A percentile compares a stretch with the other conserved stretches of the same genome.
phyloP scores from a whole-genome alignment of 2,888 invertebrate species.

The Eupithecia inturbata region DNA sequence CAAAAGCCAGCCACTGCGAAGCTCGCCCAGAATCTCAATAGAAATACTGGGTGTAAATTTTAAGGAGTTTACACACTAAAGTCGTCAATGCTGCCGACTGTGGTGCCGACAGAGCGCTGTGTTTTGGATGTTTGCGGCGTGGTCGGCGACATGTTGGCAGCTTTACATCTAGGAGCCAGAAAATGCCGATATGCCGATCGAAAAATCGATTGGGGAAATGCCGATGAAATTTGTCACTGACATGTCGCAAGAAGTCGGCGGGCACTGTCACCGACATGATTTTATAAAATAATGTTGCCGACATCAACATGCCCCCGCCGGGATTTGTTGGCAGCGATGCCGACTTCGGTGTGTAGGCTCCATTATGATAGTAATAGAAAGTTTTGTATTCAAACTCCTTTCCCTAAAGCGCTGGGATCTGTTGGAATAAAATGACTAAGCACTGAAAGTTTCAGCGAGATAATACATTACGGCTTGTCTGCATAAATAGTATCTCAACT shows the following conservation, averaged over 20 bases:
- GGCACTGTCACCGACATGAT: too few relatives aligned
- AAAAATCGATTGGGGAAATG: too few relatives aligned
- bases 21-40: not conserved
- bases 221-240: too few relatives aligned
- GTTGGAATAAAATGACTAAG: constrained; percentile 58
- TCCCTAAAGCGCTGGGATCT: constrained; percentile 40
- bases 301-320: not conserved
- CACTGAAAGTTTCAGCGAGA: constrained; percentile 58
- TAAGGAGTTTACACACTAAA: not conserved
- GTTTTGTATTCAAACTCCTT: constrained; percentile 20
- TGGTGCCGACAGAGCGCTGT: not conserved
- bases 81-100: not conserved
- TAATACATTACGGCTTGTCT: constrained; percentile 61
- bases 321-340: not conserved
- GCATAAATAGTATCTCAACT: constrained; percentile 50
- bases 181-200: too few relatives aligned
- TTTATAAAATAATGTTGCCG: not conserved
- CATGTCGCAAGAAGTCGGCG: too few relatives aligned
- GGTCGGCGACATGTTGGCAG: not conserved
- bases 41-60: not conserved
- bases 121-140: not conserved
- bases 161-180: not conserved
- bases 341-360: not conserved
- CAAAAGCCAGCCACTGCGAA: not conserved
- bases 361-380: constrained; percentile 28